Evolutionary conservation across 2,888 invertebrate genomes (phyloP), one percentile per base, ranked within the genome.

Genomic region (Oxyscelio sp.): DNA sequence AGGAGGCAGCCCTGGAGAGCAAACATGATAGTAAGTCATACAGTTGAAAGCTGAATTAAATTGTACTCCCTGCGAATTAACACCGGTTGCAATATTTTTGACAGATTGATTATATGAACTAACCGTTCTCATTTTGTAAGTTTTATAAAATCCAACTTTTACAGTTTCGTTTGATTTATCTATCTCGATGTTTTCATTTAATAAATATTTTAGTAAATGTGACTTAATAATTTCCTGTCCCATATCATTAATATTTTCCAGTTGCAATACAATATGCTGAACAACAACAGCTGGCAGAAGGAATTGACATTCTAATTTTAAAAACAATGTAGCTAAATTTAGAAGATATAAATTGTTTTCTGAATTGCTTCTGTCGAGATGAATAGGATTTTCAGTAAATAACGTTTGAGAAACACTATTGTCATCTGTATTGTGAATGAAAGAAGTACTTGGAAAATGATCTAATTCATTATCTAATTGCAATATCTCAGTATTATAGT

Each of bases 281-380:
- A 89, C 45, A 9, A 85, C 86, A 8, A 80, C 48, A 9, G 68
- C 83, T n/a, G 89, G 89, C 8, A 88, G 9, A 13, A 83, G 38
- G 31, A 86, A 85, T 17, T 88, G 59, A 13, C 63, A 68, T 83
- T 89, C 86, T 34, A 89, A 75, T 75, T 88, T 88, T 13, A 88
- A 75, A 54, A 78, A 87, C 56, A 87, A 79, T 59, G 80, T 70
- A 15, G 75, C 85, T 27, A 85, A 9, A n/a, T 78, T 83, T 31
- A 2, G n/a, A 15, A 65, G 48, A 31, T 31, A 65, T 9, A 65
- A 38, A n/a, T n/a, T n/a, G n/a, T n/a, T n/a, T n/a, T n/a, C n/a
- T n/a, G n/a, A n/a, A n/a, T n/a, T n/a, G n/a, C n/a, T n/a, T n/a
- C n/a, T n/a, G n/a, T n/a, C n/a, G n/a, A n/a, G n/a, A n/a, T n/a